Conservation (phyloP, 2,113 vertebrate species). For the Chionis minor region DNA sequence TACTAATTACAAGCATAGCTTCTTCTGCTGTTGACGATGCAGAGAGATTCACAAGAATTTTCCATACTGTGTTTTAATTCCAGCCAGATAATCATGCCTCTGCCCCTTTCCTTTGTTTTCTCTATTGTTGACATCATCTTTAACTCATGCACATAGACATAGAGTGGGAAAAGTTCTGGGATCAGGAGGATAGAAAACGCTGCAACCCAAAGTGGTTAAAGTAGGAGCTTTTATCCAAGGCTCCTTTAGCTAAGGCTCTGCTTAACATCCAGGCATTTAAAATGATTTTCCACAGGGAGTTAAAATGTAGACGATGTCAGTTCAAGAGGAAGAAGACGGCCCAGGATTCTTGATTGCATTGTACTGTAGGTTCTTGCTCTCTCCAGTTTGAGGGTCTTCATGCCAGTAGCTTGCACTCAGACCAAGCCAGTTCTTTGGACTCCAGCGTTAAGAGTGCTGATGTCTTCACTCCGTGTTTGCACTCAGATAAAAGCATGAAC, state of each 20-base stretch:
- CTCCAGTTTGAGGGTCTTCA: not conserved
- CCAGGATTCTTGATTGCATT: not conserved
- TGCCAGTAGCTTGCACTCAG: not conserved
- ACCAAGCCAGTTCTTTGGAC: not conserved
- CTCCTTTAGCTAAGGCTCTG: not conserved
- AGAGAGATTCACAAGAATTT: not conserved
- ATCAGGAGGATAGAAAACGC: not conserved
- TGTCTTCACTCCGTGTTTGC: not conserved
- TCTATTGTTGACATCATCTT: not conserved
- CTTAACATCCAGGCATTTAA: not conserved
- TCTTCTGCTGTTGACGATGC: not conserved
- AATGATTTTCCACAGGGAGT: not conserved
- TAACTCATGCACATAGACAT: not conserved
- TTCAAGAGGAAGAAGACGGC: not conserved
- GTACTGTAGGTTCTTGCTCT: not conserved
- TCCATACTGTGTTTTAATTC: not conserved
- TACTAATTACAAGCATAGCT: not conserved
- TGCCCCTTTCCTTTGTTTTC: not conserved
- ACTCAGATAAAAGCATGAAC: not conserved
- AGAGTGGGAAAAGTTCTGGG: not conserved
- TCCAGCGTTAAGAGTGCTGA: not conserved
- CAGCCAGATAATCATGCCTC: not conserved
- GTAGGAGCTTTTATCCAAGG: not conserved
- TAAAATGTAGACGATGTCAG: not conserved
- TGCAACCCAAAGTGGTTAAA: not conserved